Conservation (phyloP, 1,140 invertebrate species). For the Augochlora pura region DNA sequence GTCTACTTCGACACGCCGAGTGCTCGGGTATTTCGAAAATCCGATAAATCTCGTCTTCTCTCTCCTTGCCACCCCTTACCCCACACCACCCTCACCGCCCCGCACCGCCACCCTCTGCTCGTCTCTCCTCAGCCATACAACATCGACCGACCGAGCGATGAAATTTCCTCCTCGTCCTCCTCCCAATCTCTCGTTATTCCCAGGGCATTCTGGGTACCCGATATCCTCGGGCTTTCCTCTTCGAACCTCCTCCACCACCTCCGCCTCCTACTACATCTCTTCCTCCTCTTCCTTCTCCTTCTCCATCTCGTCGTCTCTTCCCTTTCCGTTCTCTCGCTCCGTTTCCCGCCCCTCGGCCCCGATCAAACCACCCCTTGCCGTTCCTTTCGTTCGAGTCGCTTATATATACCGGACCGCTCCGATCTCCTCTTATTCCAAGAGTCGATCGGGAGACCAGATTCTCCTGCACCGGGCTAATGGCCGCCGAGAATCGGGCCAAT, state of each 20-base stretch:
- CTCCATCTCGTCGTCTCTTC: neutral
- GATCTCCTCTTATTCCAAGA: constrained; percentile 33
- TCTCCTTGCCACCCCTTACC: neutral
- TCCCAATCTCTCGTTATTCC: constrained; percentile 62
- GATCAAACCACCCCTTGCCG: constrained; percentile 9
- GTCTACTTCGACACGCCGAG: constrained; percentile 63
- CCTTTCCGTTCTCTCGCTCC: neutral
- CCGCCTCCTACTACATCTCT: no score
- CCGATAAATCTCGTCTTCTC: constrained; percentile 66
- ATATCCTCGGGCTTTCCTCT: constrained; percentile 58
- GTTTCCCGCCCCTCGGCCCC: neutral
- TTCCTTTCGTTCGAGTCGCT: neutral
- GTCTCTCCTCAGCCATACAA: constrained; percentile 34
- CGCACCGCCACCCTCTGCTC: neutral
- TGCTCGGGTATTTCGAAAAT: constrained; percentile 69
- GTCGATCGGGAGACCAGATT: constrained; percentile 40
- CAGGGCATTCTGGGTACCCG: constrained; percentile 57
- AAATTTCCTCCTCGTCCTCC: constrained; percentile 64
- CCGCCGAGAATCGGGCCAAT: constrained; percentile 29
- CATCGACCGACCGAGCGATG: constrained; percentile 63
- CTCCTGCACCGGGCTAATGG: constrained; percentile 38
- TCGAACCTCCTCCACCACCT: constrained; percentile 33
- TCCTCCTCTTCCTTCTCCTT: no score
- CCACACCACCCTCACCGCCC: no score
- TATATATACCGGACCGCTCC: constrained; percentile 29